Base-by-base conservation (phyloP, 2,888 invertebrate genomes). In the Drosophila paucipuncta region DNA sequence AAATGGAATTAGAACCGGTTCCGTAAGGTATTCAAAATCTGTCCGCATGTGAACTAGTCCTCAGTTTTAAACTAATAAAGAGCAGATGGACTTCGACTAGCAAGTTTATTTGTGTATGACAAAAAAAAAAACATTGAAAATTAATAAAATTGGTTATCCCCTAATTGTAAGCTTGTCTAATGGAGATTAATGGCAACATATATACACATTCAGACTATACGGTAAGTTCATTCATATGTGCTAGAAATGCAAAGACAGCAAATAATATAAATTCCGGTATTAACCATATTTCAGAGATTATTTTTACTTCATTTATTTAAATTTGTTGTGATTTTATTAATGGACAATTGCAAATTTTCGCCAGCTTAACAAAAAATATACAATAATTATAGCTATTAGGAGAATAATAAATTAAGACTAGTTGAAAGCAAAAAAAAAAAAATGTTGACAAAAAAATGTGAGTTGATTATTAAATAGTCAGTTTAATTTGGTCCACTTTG, bases 291-390 rank as follows among this genome's bases (percentile, higher is more conserved):
- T 41, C 41, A n/a, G 2, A 16, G 16, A 47, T 16, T 16, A 25
- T 25, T 16, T 54, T 25, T 16, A 18, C 13, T 54, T n/a, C 4
- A 33, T 31, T 33, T 53, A 30, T 16, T 30, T 31, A 0, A 31
- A 31, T n/a, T 33, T 49, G 50, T 28, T 30, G 1, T 2, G 41
- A 41, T 13, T 33, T 68, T 41, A 47, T 43, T 47, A 28, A 49
- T 49, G 35, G 41, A 55, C 58, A 77, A 77, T 39, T 52, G 69
- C 28, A 39, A 74, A 60, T 64, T 73, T 74, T 43, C 9, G 60
- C 54, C 49, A 28, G 37, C 35, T 47, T 18, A 37, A 72, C 49
- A 53, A 33, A 60, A n/a, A 25, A 60, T 11, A 25, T 22, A 13
- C 25, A 39, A 33, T 35, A 50, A 16, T 59, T 65, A 54, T 33